Evolutionary conservation across 2,888 invertebrate genomes (phyloP).

Genomic region (Idaea dimidiata): DNA sequence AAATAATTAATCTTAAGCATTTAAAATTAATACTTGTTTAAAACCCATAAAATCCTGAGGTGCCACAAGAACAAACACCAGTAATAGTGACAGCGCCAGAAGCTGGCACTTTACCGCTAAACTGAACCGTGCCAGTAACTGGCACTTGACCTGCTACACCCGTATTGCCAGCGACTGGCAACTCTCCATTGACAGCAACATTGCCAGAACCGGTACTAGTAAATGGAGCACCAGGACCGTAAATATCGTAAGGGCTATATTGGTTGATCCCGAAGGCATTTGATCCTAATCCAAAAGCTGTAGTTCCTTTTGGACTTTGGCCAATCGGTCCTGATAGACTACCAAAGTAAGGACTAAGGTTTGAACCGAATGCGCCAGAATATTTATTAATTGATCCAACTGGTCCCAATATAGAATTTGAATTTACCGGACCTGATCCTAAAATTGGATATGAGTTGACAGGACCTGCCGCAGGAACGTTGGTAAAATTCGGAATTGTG

Average conservation of each 20-base stretch:
- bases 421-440: too few relatives aligned
- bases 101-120: constrained; percentile 39
- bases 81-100: constrained; percentile 37
- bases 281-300: constrained; percentile 2
- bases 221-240: constrained; percentile 7
- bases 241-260: constrained; percentile 1
- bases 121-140: constrained; percentile 39
- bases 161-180: constrained; percentile 36
- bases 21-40: background rate
- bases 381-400: too few relatives aligned
- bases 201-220: constrained; percentile 24
- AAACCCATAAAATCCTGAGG: background rate
- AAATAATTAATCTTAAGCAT: background rate
- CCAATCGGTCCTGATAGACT: constrained; percentile 2
- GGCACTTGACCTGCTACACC: constrained; percentile 41
- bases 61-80: constrained; percentile 5
- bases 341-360: background rate
- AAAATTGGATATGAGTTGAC: too few relatives aligned
- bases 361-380: constrained; percentile 5
- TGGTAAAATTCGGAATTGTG: too few relatives aligned
- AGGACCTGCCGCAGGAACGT: too few relatives aligned
- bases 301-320: background rate
- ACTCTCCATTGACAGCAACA: constrained; percentile 28
- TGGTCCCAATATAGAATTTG: too few relatives aligned
- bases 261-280: constrained; percentile 3